Evolutionary conservation across 2,888 invertebrate species (phyloP), one percentile per base, ranked within the genome.

Genomic region (Marasmarcha lunaedactyla): DNA sequence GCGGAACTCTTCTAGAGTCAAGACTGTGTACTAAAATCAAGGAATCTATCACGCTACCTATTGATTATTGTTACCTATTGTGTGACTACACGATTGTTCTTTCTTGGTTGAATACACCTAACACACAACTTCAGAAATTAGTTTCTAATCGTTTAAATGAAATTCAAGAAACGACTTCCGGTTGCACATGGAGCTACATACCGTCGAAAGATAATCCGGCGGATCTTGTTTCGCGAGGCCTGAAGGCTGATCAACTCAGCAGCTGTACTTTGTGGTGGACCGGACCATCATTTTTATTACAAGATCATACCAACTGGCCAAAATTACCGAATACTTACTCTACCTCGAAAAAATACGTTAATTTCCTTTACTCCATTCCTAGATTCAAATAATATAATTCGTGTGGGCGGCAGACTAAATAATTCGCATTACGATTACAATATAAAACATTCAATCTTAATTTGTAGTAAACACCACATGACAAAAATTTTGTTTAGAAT

Each of bases 171-270:
- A 30, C n/a, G 2, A 30, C 30, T n/a, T 30, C 30, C 4, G 30
- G 30, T 30, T 30, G 30, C 30, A 30, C 30, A 11, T 10, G 30
- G 30, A 30, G 30, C 30, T 30, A 30, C 30, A n/a, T 30, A 30
- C 30, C 30, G n/a, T 30, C 30, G 4, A 30, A 30, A 30, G 30
- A 30, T 10, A 30, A 30, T 11, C 30, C n/a, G 30, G 30, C 30
- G 30, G 30, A 30, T 30, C 30, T 30, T 30, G 30, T 30, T 30
- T 30, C 30, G 9, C 30, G 30, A 30, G 30, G 30, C 30, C 30
- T 30, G 30, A 30, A 30, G 30, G 30, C 30, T 30, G n/a, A 30
- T 30, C 30, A 30, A 11, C 2, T 30, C 30, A 30, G 30, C 30
- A 11, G 9, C 10, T 30, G 6, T 30, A 3, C 4, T 3, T 30